Conservation (phyloP, 2,888 invertebrate genomes). For the Lasioglossum malachurum region DNA sequence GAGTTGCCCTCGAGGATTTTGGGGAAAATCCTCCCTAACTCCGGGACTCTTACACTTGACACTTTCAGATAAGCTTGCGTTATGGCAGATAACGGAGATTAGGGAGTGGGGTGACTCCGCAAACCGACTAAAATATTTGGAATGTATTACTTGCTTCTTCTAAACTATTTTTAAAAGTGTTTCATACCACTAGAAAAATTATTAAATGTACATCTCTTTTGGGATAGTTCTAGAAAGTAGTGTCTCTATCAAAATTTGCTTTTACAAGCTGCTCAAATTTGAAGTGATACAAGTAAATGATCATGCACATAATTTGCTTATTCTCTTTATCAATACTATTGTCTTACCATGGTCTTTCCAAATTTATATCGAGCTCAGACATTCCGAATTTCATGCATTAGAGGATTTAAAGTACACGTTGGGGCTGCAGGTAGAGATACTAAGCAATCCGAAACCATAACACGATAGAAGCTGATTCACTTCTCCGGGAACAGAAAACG, state of each 20-base stretch:
- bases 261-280: neutral
- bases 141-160: neutral
- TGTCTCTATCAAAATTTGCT: too few relatives aligned
- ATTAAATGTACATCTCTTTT: neutral
- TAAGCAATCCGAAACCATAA: neutral
- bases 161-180: neutral
- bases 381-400: neutral
- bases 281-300: neutral
- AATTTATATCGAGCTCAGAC: neutral
- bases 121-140: neutral
- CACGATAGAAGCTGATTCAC: neutral
- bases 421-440: neutral
- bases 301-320: neutral
- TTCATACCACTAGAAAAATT: neutral
- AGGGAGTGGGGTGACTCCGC: neutral
- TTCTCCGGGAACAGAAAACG: slow-evolving; percentile 9
- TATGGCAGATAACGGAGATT: neutral
- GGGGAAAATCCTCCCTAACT: neutral
- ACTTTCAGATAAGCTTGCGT: neutral
- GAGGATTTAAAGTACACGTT: neutral
- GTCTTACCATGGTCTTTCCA: neutral
- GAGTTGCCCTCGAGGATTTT: neutral
- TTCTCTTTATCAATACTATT: neutral
- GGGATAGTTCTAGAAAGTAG: neutral
- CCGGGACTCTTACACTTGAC: neutral